Evolutionary conservation across 2,113 vertebrate species (phyloP).

Genomic region (Sinocyclocheilus rhinocerous): DNA sequence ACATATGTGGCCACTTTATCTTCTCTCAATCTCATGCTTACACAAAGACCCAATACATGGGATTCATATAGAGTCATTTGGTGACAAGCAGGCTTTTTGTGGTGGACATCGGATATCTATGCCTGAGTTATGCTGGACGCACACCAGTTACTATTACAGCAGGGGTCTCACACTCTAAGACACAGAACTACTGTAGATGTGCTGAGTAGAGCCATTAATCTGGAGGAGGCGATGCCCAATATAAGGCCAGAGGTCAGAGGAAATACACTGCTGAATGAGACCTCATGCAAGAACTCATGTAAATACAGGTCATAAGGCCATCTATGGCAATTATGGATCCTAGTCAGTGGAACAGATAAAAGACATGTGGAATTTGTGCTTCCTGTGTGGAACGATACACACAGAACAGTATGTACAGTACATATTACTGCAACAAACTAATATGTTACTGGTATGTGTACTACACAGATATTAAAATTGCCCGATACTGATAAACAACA

Average conservation of each 20-base stretch:
- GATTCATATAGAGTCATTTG: not conserved
- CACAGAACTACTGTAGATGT: conserved; percentile 1
- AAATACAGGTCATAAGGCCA: not conserved
- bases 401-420: not conserved
- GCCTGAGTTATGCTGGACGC: not conserved
- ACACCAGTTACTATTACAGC: not conserved
- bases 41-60: conserved; percentile 8
- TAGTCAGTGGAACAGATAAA: not conserved
- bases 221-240: not conserved
- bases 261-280: conserved; percentile 11
- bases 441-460: not conserved
- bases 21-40: not conserved
- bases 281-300: not conserved
- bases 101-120: not conserved
- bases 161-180: not conserved
- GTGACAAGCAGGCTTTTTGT: too few species aligned
- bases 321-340: not conserved
- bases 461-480: too few species aligned
- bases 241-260: conserved; percentile 14
- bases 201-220: conserved; percentile 2
- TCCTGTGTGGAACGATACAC: not conserved
- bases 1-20: not conserved
- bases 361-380: not conserved
- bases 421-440: not conserved
- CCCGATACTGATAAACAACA: too few species aligned